These are phyloP conservation scores for Neoitamus cyanurus DNA, from an alignment of 2,888 invertebrate species.

Conservation along the genomic window DNA sequence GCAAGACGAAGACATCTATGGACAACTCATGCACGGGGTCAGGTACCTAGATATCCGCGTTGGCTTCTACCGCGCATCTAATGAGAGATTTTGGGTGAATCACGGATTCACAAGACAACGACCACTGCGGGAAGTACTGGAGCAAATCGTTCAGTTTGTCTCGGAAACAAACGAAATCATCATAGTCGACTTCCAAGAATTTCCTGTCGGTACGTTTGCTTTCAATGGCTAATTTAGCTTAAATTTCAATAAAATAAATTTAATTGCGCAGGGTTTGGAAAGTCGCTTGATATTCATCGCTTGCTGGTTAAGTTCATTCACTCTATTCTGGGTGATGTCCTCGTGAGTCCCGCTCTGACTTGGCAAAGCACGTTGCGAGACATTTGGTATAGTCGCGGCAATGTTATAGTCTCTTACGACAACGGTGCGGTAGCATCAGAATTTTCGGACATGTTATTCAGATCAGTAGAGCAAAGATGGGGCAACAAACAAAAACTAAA, in stretches of 20 bases:
- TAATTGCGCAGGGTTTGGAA: slow-evolving; percentile 64
- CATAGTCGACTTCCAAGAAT: slow-evolving; percentile 72
- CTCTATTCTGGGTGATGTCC: slow-evolving; percentile 68
- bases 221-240: not conserved
- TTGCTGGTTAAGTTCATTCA: slow-evolving; percentile 69
- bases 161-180: slow-evolving; percentile 71
- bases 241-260: slow-evolving; percentile 3
- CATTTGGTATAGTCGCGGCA: slow-evolving; percentile 68
- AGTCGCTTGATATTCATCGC: slow-evolving; percentile 67
- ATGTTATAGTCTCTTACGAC: slow-evolving; percentile 70
- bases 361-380: slow-evolving; percentile 67
- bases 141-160: slow-evolving; percentile 70
- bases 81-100: slow-evolving; percentile 69
- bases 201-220: slow-evolving; percentile 68
- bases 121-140: slow-evolving; percentile 67
- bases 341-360: slow-evolving; percentile 68
- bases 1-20: slow-evolving; percentile 70
- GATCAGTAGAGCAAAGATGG: slow-evolving; percentile 74
- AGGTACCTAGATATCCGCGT: slow-evolving; percentile 73
- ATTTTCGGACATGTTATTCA: slow-evolving; percentile 67
- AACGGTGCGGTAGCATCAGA: slow-evolving; percentile 62
- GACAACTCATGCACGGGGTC: slow-evolving; percentile 72
- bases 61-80: slow-evolving; percentile 66
- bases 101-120: slow-evolving; percentile 69
- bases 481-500: slow-evolving; percentile 71